These are phyloP conservation scores for Venusia cambrica DNA, from an alignment of 2,888 invertebrate species.

Conservation along the genomic window DNA sequence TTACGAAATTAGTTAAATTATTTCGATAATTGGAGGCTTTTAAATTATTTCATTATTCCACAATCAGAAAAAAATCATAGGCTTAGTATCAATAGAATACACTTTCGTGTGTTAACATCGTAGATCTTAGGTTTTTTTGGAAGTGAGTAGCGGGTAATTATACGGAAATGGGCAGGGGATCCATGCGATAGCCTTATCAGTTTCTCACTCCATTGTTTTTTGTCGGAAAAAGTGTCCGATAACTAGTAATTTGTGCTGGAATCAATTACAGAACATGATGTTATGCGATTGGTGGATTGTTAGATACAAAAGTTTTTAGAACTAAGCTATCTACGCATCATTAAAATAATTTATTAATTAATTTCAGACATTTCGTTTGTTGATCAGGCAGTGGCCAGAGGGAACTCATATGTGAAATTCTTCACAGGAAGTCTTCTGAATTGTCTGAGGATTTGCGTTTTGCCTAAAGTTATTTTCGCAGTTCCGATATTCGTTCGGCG, in stretches of 20 bases:
- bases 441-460: too few species aligned
- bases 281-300: too few species aligned
- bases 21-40: slow-evolving; percentile 3
- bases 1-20: slow-evolving; percentile 9
- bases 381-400: too few species aligned
- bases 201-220: slow-evolving; percentile 21
- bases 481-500: too few species aligned
- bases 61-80: slow-evolving; percentile 2
- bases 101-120: slow-evolving; percentile 4
- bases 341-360: too few species aligned
- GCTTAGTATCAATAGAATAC: slow-evolving; percentile 1
- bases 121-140: slow-evolving; percentile 3
- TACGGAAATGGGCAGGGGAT: slow-evolving; percentile 24
- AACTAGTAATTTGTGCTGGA: slow-evolving; percentile 23
- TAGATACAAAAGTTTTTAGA: too few species aligned
- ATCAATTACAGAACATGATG: slow-evolving; percentile 24
- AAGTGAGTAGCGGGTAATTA: slow-evolving; percentile 19
- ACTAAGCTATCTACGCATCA: too few species aligned
- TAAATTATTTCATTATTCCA: slow-evolving; percentile 1
- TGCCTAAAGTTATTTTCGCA: too few species aligned
- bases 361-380: too few species aligned
- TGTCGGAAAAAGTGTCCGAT: slow-evolving; percentile 20
- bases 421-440: too few species aligned
- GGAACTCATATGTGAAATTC: too few species aligned
- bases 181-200: slow-evolving; percentile 22